A percentile compares a stretch with the other conserved stretches of the same genome.
These are phyloP conservation scores for Heterodera filipjevi DNA, from an alignment of 2,888 invertebrate genomes.

Conservation along the genomic window DNA sequence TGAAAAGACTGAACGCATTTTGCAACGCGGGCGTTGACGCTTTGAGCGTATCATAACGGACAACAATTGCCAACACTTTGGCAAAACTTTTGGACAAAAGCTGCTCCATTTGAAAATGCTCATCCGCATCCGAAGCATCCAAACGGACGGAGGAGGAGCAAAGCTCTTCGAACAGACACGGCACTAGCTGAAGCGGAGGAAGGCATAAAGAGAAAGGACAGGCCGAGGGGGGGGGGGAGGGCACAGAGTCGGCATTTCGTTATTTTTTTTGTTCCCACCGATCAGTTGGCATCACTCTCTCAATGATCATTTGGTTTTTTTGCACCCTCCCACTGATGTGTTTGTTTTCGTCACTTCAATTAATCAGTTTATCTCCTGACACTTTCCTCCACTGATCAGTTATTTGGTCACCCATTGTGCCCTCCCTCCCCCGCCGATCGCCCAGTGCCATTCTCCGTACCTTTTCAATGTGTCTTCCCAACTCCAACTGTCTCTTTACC, in stretches of 20 bases:
- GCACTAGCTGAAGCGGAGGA: conserved; percentile 10
- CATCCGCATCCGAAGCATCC: conserved; percentile 6
- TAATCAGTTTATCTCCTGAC: too few relatives aligned
- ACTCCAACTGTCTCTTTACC: conserved; percentile 11
- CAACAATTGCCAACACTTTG: conserved; percentile 13
- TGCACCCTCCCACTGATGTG: too few relatives aligned
- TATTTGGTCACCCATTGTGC: too few relatives aligned
- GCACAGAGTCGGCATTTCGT: too few relatives aligned
- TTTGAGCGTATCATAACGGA: conserved; percentile 23
- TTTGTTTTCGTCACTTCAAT: too few relatives aligned
- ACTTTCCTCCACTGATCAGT: too few relatives aligned
- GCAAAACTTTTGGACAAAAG: conserved; percentile 14
- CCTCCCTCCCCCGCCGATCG: too few relatives aligned
- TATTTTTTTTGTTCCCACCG: too few relatives aligned
- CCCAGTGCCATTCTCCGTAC: background rate
- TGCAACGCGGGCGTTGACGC: conserved; percentile 16
- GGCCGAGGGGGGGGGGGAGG: too few relatives aligned
- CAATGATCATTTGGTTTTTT: too few relatives aligned
- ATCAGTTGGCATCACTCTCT: too few relatives aligned
- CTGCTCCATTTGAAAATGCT: conserved; percentile 8
- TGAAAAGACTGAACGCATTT: conserved; percentile 21
- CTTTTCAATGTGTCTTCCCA: conserved; percentile 23
- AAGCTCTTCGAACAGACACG: conserved; percentile 27
- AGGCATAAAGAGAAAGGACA: too few relatives aligned
- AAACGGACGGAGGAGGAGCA: conserved; percentile 1